Evolutionary conservation across 2,888 invertebrate genomes (phyloP).

Genomic region (Mesochorus sp.): DNA sequence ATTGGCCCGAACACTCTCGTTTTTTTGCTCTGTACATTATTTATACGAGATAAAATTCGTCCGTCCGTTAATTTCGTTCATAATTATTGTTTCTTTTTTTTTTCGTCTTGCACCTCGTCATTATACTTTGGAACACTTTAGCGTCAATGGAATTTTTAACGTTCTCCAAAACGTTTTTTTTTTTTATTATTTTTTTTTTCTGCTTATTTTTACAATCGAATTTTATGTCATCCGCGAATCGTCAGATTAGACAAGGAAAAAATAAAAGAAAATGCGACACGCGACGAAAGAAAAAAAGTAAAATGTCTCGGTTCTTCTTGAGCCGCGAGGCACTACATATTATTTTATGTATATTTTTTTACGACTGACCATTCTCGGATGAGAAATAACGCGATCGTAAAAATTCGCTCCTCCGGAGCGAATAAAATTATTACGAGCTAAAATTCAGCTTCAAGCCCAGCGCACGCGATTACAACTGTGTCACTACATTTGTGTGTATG

Average conservation of each 20-base stretch:
- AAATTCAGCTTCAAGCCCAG: slow-evolving; percentile 66
- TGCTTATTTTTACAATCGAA: slow-evolving; percentile 36
- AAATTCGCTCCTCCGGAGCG: slow-evolving; percentile 34
- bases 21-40: slow-evolving; percentile 33
- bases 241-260: slow-evolving; percentile 1
- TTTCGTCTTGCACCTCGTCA: slow-evolving; percentile 19
- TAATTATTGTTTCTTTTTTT: slow-evolving; percentile 40
- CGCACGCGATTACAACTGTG: slow-evolving; percentile 62
- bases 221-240: slow-evolving; percentile 39
- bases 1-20: slow-evolving; percentile 24
- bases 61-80: slow-evolving; percentile 27
- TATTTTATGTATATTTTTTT: background rate
- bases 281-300: slow-evolving; percentile 11
- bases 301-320: background rate
- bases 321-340: background rate
- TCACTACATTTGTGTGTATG: slow-evolving; percentile 51
- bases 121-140: slow-evolving; percentile 61
- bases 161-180: slow-evolving; percentile 44
- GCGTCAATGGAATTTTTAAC: slow-evolving; percentile 61
- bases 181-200: background rate
- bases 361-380: slow-evolving; percentile 5
- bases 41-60: slow-evolving; percentile 11
- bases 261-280: too few relatives aligned
- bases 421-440: slow-evolving; percentile 56
- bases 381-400: slow-evolving; percentile 21